Evolutionary conservation across 2,888 invertebrate genomes (phyloP).

Genomic region (Polyploca ridens): DNA sequence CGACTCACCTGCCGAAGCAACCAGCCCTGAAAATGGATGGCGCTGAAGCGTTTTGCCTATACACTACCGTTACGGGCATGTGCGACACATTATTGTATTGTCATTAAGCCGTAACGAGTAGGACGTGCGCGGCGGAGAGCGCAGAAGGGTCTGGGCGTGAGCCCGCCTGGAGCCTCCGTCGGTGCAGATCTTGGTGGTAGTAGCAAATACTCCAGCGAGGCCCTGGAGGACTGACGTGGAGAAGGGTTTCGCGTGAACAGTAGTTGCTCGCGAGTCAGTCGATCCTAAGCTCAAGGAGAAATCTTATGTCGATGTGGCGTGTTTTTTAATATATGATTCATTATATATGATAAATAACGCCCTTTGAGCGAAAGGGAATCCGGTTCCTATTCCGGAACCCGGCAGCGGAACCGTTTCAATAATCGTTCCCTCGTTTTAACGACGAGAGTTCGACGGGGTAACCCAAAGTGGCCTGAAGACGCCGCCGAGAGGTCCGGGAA

Average conservation of each 20-base stretch:
- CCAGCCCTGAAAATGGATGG: constrained; percentile 88
- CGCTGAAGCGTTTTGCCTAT: constrained; percentile 81
- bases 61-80: constrained; percentile 52
- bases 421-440: constrained; percentile 66
- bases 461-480: constrained; percentile 82
- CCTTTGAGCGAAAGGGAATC: constrained; percentile 37
- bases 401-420: constrained; percentile 80
- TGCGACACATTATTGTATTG: too few species aligned
- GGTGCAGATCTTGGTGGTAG: constrained; percentile 88
- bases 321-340: too few species aligned
- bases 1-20: constrained; percentile 87
- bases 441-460: constrained; percentile 32
- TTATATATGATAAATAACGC: too few species aligned
- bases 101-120: constrained; percentile 32
- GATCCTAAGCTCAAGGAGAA: constrained; percentile 80
- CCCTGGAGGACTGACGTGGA: constrained; percentile 85
- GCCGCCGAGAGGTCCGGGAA: constrained; percentile 79
- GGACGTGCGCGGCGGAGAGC: constrained; percentile 77
- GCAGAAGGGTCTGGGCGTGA: constrained; percentile 84
- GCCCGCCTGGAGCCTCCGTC: constrained; percentile 80
- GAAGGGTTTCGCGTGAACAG: constrained; percentile 81
- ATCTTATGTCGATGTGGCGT: too few species aligned
- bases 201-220: constrained; percentile 88
- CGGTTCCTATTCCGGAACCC: constrained; percentile 77
- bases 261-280: constrained; percentile 84